phyloP scores from a whole-genome alignment of 2,113 vertebrate genomes.

The Myiopsitta monachus region DNA sequence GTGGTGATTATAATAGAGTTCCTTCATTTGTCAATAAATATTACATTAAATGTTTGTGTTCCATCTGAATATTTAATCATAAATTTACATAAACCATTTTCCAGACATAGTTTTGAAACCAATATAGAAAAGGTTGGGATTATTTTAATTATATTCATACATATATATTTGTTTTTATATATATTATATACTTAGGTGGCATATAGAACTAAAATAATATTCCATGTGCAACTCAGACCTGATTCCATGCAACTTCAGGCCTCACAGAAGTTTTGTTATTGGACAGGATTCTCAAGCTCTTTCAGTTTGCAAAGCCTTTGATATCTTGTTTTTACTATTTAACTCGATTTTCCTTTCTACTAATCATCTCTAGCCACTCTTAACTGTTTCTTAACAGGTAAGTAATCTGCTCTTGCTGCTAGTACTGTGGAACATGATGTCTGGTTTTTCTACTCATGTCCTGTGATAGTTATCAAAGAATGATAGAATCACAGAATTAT shows the following conservation, averaged over 20 bases:
- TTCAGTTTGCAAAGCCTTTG: background rate
- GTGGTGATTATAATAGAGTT: background rate
- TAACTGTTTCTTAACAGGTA: background rate
- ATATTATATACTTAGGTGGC: background rate
- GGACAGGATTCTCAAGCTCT: background rate
- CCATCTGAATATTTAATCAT: background rate
- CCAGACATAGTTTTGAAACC: background rate
- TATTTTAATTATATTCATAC: background rate
- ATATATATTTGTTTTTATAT: background rate
- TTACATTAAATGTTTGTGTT: background rate
- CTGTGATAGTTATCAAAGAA: background rate
- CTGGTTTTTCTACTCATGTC: background rate
- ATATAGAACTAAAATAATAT: background rate
- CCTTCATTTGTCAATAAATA: background rate
- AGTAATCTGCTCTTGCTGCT: background rate
- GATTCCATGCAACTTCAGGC: background rate
- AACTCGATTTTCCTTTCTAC: background rate
- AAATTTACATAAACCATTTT: background rate
- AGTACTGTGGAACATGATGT: background rate
- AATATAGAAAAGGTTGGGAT: too few species aligned
- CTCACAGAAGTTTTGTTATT: background rate
- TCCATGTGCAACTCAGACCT: background rate
- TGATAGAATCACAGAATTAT: background rate
- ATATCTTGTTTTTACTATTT: background rate
- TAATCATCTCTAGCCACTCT: background rate